Evolutionary conservation across 2,797 vertebrate species (phyloP).

Genomic region (Allobates femoralis): DNA sequence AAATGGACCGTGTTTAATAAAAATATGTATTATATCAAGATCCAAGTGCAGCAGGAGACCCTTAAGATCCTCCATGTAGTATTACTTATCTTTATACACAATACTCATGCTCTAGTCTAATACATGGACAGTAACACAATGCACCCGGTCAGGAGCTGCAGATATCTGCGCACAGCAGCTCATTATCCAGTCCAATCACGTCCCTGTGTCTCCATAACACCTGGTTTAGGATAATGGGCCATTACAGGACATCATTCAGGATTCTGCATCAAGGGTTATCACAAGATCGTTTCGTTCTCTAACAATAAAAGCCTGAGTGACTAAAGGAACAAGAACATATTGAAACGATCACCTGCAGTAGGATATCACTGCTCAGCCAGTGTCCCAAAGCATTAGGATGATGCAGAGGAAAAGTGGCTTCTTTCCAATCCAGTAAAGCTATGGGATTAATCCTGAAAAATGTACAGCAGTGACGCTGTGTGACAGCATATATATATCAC

Average conservation of each 20-base stretch:
- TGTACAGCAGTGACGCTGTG: neutral
- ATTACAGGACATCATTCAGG: neutral
- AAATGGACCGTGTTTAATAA: neutral
- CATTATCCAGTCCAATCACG: constrained; percentile 8
- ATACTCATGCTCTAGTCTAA: neutral
- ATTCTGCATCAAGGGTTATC: neutral
- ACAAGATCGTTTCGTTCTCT: neutral
- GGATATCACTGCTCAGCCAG: neutral
- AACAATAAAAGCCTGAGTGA: neutral
- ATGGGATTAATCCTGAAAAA: neutral
- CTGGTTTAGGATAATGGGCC: constrained; percentile 12
- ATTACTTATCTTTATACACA: neutral
- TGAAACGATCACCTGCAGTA: constrained; percentile 1
- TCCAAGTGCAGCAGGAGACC: neutral
- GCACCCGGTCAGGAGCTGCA: neutral
- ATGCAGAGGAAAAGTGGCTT: constrained; percentile 1
- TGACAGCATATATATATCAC: neutral
- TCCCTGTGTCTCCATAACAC: neutral
- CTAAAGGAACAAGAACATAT: neutral
- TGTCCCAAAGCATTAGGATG: neutral
- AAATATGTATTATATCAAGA: neutral
- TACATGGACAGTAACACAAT: neutral
- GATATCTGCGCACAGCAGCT: neutral
- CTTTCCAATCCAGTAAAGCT: neutral
- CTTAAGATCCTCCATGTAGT: neutral